phyloP scores from a whole-genome alignment of 64 coral and sea anemone species.

The Porites lutea region DNA sequence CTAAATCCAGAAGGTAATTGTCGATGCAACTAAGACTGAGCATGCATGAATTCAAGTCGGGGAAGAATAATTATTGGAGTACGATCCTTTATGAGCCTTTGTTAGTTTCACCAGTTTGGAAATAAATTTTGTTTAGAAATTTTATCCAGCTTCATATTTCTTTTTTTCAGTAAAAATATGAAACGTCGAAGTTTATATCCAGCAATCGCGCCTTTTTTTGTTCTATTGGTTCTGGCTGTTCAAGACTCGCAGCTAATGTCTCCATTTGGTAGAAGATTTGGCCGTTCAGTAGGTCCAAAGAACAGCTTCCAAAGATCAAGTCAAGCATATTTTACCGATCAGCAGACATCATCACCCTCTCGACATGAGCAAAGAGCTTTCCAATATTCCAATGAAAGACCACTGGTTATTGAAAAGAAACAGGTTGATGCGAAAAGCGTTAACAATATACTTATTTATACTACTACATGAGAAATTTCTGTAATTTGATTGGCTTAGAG shows the following conservation, averaged over 20 bases:
- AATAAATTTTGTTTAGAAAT: no score
- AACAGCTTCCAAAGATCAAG: not conserved
- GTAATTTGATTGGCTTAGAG: no score
- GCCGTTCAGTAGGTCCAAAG: not conserved
- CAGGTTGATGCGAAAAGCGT: no score
- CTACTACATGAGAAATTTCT: no score
- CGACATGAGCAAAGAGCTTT: not conserved
- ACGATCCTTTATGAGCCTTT: no score
- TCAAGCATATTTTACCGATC: not conserved
- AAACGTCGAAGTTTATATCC: not conserved
- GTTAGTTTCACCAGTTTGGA: no score
- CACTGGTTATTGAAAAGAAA: not conserved
- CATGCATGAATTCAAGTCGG: no score
- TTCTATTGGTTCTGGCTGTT: not conserved
- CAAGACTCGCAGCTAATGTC: not conserved
- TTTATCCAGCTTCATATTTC: not conserved
- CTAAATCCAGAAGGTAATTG: no score
- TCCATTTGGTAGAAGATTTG: not conserved
- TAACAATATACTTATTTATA: no score
- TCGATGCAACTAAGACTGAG: no score
- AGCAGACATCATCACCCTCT: not conserved
- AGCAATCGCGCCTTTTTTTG: not conserved
- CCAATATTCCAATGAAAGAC: not conserved
- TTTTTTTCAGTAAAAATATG: slow-evolving; percentile 6
- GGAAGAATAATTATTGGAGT: no score